A percentile compares a stretch with the other conserved stretches of the same genome.
These are phyloP conservation scores for Entomyzon cyanotis DNA, from an alignment of 2,113 vertebrate species.

Conservation along the genomic window DNA sequence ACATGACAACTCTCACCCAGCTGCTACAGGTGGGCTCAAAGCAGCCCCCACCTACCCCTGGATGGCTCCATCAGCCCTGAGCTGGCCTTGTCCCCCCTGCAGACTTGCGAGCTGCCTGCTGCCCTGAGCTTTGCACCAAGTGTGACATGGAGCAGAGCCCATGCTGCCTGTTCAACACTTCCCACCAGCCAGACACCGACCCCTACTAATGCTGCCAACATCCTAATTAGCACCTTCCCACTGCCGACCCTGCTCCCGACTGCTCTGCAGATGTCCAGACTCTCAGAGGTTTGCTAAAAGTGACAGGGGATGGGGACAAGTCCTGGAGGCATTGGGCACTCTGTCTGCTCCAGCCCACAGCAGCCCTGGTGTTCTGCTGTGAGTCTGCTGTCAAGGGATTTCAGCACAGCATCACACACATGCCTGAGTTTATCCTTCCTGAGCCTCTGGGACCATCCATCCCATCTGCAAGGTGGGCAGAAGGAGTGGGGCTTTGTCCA, in stretches of 20 bases:
- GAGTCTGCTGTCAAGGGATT: neutral
- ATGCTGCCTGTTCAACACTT: neutral
- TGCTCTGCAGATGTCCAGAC: conserved; percentile 9
- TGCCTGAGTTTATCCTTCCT: neutral
- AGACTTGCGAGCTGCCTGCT: neutral
- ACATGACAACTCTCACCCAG: neutral
- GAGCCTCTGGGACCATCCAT: neutral
- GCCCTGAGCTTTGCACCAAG: neutral
- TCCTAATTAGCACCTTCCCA: conserved; percentile 17
- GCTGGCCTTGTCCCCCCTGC: neutral
- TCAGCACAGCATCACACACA: neutral
- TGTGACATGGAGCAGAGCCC: neutral
- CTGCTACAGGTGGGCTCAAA: neutral
- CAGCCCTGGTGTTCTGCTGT: neutral
- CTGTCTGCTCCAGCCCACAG: neutral
- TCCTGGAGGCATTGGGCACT: fast-evolving
- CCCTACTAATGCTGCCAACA: conserved; percentile 21
- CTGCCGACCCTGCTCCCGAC: neutral
- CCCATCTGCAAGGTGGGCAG: no score
- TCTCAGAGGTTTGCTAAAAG: neutral
- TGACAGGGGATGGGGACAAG: neutral
- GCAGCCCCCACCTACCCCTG: neutral
- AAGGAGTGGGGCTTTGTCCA: neutral
- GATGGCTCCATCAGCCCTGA: neutral
- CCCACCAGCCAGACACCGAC: neutral